Percentiles rank a stretch among this genome's conserved stretches.
phyloP scores from a whole-genome alignment of 2,888 invertebrate genomes.

The Lithophane ornitopus region DNA sequence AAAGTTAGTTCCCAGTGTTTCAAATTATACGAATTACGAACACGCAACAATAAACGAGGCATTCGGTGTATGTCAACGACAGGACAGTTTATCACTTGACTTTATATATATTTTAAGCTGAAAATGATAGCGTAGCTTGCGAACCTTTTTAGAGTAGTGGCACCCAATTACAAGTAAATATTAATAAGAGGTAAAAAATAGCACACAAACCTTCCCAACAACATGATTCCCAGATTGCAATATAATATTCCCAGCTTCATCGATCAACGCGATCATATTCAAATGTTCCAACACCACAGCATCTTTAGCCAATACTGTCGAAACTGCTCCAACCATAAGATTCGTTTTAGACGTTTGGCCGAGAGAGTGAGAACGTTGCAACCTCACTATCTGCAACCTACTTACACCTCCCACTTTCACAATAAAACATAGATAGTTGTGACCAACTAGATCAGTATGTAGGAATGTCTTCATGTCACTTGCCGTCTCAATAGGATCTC shows the following conservation, averaged over 20 bases:
- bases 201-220: constrained; percentile 92
- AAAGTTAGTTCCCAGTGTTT: too few species aligned
- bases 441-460: constrained; percentile 96
- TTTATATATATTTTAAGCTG: too few species aligned
- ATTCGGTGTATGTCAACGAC: too few species aligned
- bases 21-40: too few species aligned
- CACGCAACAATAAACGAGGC: too few species aligned
- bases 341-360: constrained; percentile 89
- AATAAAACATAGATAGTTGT: constrained; percentile 95
- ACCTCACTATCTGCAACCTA: constrained; percentile 92
- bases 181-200: too few species aligned
- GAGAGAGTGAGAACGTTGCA: constrained; percentile 91
- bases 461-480: constrained; percentile 93
- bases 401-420: constrained; percentile 84
- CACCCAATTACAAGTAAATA: too few species aligned
- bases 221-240: constrained; percentile 95
- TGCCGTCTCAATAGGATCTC: constrained; percentile 81
- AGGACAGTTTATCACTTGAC: too few species aligned
- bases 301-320: constrained; percentile 95
- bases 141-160: too few species aligned
- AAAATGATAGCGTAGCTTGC: too few species aligned
- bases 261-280: constrained; percentile 96
- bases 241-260: constrained; percentile 94
- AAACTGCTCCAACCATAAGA: constrained; percentile 94
- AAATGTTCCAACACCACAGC: constrained; percentile 95